phyloP scores from a whole-genome alignment of 2,797 vertebrate species.

The Sciurus carolinensis region DNA sequence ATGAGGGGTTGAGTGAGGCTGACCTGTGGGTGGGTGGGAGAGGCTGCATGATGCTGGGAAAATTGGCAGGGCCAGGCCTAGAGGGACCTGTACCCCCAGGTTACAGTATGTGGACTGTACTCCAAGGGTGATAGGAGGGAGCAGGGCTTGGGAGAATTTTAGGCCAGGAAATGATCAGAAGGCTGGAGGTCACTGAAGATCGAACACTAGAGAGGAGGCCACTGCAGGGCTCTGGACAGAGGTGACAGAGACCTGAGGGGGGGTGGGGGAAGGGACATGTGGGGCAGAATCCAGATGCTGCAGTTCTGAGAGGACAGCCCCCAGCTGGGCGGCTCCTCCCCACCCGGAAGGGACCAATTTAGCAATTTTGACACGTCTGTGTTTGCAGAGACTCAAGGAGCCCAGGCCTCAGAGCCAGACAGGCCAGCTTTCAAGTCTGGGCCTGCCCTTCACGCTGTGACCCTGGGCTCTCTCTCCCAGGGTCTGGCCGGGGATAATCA shows the following conservation, averaged over 20 bases:
- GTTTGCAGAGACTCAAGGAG: neutral
- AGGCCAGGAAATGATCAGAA: neutral
- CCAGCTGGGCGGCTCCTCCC: neutral
- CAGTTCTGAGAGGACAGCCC: neutral
- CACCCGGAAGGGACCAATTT: neutral
- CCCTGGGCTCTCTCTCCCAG: neutral
- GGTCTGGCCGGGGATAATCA: neutral
- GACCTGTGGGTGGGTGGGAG: neutral
- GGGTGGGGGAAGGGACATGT: neutral
- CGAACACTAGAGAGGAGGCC: neutral
- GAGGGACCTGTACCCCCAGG: neutral
- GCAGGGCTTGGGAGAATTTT: neutral
- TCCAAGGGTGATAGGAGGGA: neutral
- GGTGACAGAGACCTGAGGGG: too few species aligned
- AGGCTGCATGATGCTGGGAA: neutral
- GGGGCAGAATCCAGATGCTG: neutral
- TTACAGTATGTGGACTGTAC: neutral
- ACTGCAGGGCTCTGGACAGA: neutral
- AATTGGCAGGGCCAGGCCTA: neutral
- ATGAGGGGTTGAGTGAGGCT: neutral
- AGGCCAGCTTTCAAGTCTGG: neutral
- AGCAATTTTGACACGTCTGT: neutral
- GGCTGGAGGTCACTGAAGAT: neutral
- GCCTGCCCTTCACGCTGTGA: neutral
- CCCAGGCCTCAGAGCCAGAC: neutral